Evolutionary conservation across 2,797 vertebrate genomes (phyloP).

Genomic region (Enteromius anoplus): DNA sequence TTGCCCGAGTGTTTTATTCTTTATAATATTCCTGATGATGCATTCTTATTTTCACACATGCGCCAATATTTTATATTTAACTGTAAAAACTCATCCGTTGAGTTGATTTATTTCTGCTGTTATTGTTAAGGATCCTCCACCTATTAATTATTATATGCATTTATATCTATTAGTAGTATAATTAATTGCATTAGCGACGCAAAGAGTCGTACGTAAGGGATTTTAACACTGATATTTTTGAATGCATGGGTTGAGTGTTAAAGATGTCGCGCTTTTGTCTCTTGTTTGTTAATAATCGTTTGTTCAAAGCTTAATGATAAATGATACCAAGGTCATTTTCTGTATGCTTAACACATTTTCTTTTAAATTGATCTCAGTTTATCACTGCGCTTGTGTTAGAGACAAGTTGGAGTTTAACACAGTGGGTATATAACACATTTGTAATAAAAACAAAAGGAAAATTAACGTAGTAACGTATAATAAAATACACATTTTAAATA

Average conservation of each 20-base stretch:
- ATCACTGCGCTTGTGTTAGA: neutral
- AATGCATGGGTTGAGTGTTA: neutral
- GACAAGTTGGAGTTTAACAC: neutral
- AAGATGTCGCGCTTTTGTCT: neutral
- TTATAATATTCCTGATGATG: slow-evolving; percentile 7
- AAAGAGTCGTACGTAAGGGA: neutral
- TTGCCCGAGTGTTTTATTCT: slow-evolving; percentile 35
- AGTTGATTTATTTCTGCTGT: slow-evolving; percentile 1
- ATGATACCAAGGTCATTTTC: neutral
- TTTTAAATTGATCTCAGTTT: neutral
- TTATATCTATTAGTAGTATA: neutral
- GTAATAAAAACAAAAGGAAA: neutral
- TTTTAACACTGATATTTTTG: neutral
- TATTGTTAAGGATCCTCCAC: neutral
- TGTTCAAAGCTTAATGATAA: neutral
- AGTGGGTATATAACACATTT: neutral
- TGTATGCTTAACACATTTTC: neutral
- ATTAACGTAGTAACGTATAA: neutral
- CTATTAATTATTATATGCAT: neutral
- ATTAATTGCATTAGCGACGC: neutral
- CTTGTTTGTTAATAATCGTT: neutral
- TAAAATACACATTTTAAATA: slow-evolving; percentile 3
- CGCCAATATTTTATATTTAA: neutral
- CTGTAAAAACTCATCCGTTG: neutral
- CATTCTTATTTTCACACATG: slow-evolving; percentile 3